A percentile compares a stretch with the other conserved stretches of the same genome.
Conservation (phyloP, 23 tunicate genomes). For the Halocynthia aurantium region DNA sequence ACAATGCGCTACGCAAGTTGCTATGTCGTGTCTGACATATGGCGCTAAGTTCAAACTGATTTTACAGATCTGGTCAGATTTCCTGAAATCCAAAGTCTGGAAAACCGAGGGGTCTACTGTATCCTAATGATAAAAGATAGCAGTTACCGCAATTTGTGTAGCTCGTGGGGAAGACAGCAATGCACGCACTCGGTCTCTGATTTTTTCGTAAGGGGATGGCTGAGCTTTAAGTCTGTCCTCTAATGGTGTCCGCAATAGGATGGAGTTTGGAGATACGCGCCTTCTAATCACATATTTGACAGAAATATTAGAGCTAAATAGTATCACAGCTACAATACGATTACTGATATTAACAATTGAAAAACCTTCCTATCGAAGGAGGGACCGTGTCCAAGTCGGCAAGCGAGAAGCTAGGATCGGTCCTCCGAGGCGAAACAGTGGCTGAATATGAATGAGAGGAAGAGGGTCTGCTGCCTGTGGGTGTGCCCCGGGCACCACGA, state of each 20-base stretch:
- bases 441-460: conserved; percentile 36
- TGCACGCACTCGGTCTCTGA: conserved; percentile 81
- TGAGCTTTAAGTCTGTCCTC: conserved; percentile 46
- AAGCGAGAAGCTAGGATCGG: conserved; percentile 51
- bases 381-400: conserved; percentile 26
- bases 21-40: too few species aligned
- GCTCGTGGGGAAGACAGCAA: conserved; percentile 79
- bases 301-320: neutral
- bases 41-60: too few species aligned
- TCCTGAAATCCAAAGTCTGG: neutral
- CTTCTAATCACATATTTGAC: neutral
- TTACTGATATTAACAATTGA: neutral
- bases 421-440: conserved; percentile 46
- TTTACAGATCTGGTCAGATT: too few species aligned
- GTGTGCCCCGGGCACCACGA: conserved; percentile 9
- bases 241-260: conserved; percentile 52
- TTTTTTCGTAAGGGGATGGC: conserved; percentile 82
- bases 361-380: neutral
- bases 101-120: too few species aligned
- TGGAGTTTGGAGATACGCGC: conserved; percentile 39
- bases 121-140: too few species aligned
- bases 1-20: too few species aligned
- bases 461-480: conserved; percentile 49
- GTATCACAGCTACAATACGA: neutral
- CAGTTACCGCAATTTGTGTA: conserved; percentile 57